A percentile compares a stretch with the other conserved stretches of the same genome.
Evolutionary conservation across 2,797 vertebrate genomes (phyloP).

Genomic region (Peromyscus melanophrys): DNA sequence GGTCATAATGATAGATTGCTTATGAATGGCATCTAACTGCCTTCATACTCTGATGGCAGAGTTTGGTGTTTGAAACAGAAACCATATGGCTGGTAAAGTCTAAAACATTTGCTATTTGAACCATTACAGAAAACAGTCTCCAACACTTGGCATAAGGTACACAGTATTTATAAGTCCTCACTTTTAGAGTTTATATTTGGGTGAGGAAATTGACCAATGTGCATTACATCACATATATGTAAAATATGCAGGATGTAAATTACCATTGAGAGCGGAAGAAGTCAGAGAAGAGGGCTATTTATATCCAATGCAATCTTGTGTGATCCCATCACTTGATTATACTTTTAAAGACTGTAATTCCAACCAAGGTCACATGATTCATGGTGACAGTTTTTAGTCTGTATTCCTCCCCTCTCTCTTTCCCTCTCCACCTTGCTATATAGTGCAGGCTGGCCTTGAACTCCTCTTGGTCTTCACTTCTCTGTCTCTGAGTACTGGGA

Average conservation of each 20-base stretch:
- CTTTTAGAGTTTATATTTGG: constrained; percentile 25
- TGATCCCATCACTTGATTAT: neutral
- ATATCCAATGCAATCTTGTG: neutral
- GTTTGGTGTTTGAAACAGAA: neutral
- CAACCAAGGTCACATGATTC: neutral
- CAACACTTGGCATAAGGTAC: neutral
- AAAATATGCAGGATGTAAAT: neutral
- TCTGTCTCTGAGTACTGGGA: neutral
- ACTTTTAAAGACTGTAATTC: neutral
- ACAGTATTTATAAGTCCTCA: neutral
- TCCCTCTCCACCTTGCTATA: neutral
- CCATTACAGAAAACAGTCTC: neutral
- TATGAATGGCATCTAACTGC: neutral
- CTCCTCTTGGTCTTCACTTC: neutral
- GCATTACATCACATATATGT: neutral
- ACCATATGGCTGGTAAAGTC: neutral
- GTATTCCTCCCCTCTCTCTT: neutral
- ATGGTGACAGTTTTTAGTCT: neutral
- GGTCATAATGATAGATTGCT: neutral
- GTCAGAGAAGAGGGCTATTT: neutral
- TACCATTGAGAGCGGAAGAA: neutral
- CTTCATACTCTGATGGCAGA: neutral
- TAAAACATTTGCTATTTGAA: neutral
- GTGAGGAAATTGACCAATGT: neutral
- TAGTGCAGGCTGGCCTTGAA: neutral